Percentiles rank a stretch among this genome's conserved stretches.
These are phyloP conservation scores for Pardalotus punctatus DNA, from an alignment of 2,113 vertebrate species.

Conservation along the genomic window DNA sequence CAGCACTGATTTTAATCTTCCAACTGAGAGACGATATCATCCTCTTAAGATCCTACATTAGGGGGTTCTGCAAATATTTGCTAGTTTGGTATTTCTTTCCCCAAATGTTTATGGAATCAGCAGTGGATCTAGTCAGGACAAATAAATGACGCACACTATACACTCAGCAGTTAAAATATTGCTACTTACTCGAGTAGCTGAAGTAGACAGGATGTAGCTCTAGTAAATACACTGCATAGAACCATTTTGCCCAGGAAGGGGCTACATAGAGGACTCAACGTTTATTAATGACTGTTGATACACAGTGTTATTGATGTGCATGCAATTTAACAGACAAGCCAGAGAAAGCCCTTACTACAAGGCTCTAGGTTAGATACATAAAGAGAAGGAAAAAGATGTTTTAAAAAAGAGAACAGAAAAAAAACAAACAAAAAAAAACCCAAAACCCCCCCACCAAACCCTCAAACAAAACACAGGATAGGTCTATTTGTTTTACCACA, in stretches of 20 bases:
- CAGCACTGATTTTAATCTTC: conserved; percentile 66
- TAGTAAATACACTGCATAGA: conserved; percentile 58
- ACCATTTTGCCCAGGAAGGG: conserved; percentile 20
- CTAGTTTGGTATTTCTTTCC: conserved; percentile 68
- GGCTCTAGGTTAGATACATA: not conserved
- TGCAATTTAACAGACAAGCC: not conserved
- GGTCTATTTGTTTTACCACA: conserved; percentile 11
- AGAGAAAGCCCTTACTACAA: not conserved
- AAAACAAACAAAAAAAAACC: too few species aligned
- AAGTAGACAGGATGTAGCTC: conserved; percentile 55
- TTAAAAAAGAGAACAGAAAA: not conserved
- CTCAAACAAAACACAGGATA: not conserved
- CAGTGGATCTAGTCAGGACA: conserved; percentile 61
- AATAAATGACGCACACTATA: conserved; percentile 62
- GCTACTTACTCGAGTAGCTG: conserved; percentile 56
- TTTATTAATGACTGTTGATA: conserved; percentile 53
- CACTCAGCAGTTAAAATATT: conserved; percentile 64
- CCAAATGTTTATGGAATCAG: conserved; percentile 63
- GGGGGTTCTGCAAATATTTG: conserved; percentile 70
- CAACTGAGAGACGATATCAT: conserved; percentile 25
- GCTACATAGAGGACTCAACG: not conserved
- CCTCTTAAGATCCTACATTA: conserved; percentile 52
- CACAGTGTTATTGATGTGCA: not conserved
- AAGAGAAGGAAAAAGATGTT: not conserved
- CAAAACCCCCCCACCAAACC: not conserved